Percentiles rank a stretch among this genome's conserved stretches.
Evolutionary conservation across 2,797 vertebrate genomes (phyloP).

Genomic region (Dermochelys coriacea): DNA sequence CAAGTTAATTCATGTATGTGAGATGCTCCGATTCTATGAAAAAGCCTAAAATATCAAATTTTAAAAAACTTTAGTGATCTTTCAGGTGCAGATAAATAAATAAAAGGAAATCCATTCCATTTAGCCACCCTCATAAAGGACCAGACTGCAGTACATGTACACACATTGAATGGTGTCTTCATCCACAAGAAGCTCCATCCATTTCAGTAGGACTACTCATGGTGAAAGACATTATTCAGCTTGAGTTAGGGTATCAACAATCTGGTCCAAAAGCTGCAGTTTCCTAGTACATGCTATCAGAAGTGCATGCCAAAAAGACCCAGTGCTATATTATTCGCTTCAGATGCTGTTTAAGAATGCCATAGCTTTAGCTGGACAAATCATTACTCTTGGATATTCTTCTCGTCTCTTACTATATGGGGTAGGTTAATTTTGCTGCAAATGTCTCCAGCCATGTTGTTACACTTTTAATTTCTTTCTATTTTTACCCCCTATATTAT

Average conservation of each 20-base stretch:
- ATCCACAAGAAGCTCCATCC: background rate
- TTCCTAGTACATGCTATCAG: rapidly evolving
- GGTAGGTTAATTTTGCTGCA: background rate
- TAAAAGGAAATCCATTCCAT: background rate
- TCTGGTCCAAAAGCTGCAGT: background rate
- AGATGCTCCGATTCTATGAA: background rate
- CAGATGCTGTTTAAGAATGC: background rate
- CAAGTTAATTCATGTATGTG: background rate
- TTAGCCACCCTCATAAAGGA: background rate
- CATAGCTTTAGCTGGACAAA: background rate
- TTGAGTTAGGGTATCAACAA: background rate
- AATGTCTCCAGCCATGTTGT: background rate
- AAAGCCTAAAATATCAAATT: background rate
- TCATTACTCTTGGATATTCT: background rate
- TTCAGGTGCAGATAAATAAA: background rate
- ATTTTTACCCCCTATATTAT: constrained; percentile 12
- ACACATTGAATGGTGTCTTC: background rate
- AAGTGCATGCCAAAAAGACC: background rate
- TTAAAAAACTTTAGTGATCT: background rate
- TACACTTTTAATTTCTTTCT: background rate
- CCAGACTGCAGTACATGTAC: background rate
- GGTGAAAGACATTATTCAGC: background rate
- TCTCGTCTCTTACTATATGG: background rate
- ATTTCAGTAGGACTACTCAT: background rate
- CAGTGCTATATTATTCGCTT: background rate